Conservation (phyloP, 2,888 invertebrate species). For the Abrostola triplasia region DNA sequence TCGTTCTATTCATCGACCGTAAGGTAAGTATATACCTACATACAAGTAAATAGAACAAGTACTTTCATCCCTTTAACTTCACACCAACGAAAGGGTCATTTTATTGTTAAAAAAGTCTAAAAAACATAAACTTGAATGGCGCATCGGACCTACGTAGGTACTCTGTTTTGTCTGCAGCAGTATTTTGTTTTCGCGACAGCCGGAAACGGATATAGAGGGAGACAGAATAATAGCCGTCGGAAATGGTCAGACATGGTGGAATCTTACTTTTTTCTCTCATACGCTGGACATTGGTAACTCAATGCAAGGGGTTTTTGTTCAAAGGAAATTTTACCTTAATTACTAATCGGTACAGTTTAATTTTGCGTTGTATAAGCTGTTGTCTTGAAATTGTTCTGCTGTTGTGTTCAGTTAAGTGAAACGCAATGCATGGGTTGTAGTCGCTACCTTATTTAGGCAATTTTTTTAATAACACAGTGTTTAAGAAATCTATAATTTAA, state of each 20-base stretch:
- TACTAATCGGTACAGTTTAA: conserved; percentile 31
- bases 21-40: too few relatives aligned
- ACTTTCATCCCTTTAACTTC: conserved; percentile 21
- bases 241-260: conserved; percentile 88
- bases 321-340: conserved; percentile 57
- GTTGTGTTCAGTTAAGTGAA: conserved; percentile 65
- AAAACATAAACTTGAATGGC: conserved; percentile 47
- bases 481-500: not conserved
- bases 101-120: conserved; percentile 26
- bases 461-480: not conserved
- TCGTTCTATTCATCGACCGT: conserved; percentile 12
- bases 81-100: conserved; percentile 37
- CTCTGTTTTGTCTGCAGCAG: conserved; percentile 74
- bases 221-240: conserved; percentile 88
- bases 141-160: conserved; percentile 43
- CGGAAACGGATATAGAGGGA: conserved; percentile 88
- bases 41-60: not conserved
- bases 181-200: conserved; percentile 87
- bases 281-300: conserved; percentile 82
- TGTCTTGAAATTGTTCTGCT: conserved; percentile 52
- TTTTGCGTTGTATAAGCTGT: conserved; percentile 41
- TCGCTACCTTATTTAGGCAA: not conserved
- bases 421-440: conserved; percentile 59
- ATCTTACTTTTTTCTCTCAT: conserved; percentile 83
- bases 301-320: conserved; percentile 62